These are phyloP conservation scores for Gonioctena quinquepunctata DNA, from an alignment of 1,140 invertebrate species.

Conservation along the genomic window DNA sequence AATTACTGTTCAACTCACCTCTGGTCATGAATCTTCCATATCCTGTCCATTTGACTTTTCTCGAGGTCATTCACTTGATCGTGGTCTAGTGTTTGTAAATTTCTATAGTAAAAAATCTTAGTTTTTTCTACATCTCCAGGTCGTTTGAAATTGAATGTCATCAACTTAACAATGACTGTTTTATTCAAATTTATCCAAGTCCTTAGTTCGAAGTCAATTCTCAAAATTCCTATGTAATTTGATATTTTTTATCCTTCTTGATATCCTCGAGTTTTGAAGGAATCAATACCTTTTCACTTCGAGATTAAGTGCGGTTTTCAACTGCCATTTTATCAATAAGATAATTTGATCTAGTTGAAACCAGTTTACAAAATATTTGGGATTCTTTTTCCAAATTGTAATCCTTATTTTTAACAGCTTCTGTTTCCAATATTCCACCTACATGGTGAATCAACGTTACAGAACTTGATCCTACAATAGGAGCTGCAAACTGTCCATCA, in stretches of 20 bases:
- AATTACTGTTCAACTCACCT: not conserved
- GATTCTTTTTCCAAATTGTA: not conserved
- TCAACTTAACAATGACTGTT: not conserved
- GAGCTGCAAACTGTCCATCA: not conserved
- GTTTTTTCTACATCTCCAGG: slow-evolving; percentile 13
- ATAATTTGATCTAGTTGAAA: slow-evolving; percentile 1
- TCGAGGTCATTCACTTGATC: not conserved
- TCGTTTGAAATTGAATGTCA: slow-evolving; percentile 10
- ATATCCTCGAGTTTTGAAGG: slow-evolving; percentile 5
- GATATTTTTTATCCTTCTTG: not conserved
- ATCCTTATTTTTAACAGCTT: not conserved
- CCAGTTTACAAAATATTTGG: slow-evolving; percentile 5
- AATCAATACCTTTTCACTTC: not conserved
- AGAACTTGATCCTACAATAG: slow-evolving; percentile 1
- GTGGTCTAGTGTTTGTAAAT: not conserved
- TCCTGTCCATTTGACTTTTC: not conserved
- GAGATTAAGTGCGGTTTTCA: slow-evolving; percentile 8
- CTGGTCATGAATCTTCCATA: slow-evolving; percentile 8
- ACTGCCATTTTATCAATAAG: not conserved
- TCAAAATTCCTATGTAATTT: not conserved
- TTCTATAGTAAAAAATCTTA: slow-evolving; percentile 6
- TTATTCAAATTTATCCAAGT: not conserved
- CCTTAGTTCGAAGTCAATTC: not conserved
- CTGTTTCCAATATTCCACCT: slow-evolving; percentile 4
- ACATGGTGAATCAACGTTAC: not conserved